Conservation (phyloP, 2,113 vertebrate genomes). For the Noctilio leporinus region DNA sequence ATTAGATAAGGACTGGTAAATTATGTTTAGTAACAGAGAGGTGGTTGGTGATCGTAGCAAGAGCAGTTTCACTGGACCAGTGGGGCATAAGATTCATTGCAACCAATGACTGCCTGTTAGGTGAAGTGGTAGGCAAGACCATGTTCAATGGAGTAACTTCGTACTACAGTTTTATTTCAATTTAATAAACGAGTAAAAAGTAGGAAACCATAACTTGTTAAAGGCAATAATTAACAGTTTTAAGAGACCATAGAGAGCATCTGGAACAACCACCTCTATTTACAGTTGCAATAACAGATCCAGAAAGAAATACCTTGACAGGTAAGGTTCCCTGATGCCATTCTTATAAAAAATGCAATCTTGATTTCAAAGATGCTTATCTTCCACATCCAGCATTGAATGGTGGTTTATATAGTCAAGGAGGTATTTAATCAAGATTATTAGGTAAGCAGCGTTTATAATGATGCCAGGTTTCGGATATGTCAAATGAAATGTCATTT, state of each 20-base stretch:
- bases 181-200: background rate
- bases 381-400: background rate
- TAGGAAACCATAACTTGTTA: background rate
- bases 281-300: background rate
- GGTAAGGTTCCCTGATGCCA: background rate
- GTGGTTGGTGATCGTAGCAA: background rate
- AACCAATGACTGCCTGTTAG: background rate
- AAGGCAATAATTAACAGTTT: constrained; percentile 15
- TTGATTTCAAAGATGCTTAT: constrained; percentile 5
- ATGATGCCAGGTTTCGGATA: background rate
- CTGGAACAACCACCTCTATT: background rate
- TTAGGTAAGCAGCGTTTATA: background rate
- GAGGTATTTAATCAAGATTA: background rate
- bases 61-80: background rate
- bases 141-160: background rate
- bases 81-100: background rate
- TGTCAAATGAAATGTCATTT: background rate
- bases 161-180: background rate
- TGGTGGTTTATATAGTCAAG: background rate
- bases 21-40: background rate
- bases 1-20: background rate
- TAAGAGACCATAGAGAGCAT: background rate
- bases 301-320: background rate
- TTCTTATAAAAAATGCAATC: background rate
- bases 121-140: background rate